Base-by-base conservation (phyloP, 2,888 invertebrate species). In the Cepaea hortensis region DNA sequence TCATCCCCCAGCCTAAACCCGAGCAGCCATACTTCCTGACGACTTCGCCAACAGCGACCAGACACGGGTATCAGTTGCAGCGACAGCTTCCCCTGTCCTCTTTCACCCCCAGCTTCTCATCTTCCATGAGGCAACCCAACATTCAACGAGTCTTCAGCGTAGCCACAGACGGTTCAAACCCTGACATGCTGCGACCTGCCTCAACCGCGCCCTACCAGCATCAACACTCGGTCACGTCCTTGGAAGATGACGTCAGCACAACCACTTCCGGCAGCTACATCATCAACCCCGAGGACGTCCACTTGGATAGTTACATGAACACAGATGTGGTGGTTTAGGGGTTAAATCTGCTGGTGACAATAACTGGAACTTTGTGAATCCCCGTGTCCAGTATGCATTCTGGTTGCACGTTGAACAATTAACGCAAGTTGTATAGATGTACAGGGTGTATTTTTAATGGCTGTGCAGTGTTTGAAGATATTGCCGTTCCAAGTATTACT, bases 231-330 rank as follows among this genome's bases (percentile, higher is more conserved):
- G 75, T 76, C 13, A 18, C 85, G 5, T 85, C 88, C 11, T 23
- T 81, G 55, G 88, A 88, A 7, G 88, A 88, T 50, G 88, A 88
- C 77, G 84, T 80, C 72, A 88, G 87, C 73, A 88, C 87, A 4
- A 88, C 87, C 13, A 88, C 88, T 1, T 88, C 88, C 72, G 88
- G 88, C 20, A 88, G 88, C 85, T 88, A 88, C 85, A 84, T 87
- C 62, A 84, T 88, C 62, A 88, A 83, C 73, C 87, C 87, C 4
- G 88, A 88, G 6, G 88, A 88, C 7, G 55, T 87, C 50, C 65
- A 77, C 15, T 70, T 88, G 48, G 88, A 88, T 3, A 85, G 81
- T 9, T 84, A 84, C 11, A 20, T 85, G 46, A 85, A 85, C 15
- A 81, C 68, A 46, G 88, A 88, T 61, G 84, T 88, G 62, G 84